These are phyloP conservation scores for Speoplatyrhinus poulsoni DNA, from an alignment of 2,113 vertebrate species.

Conservation along the genomic window DNA sequence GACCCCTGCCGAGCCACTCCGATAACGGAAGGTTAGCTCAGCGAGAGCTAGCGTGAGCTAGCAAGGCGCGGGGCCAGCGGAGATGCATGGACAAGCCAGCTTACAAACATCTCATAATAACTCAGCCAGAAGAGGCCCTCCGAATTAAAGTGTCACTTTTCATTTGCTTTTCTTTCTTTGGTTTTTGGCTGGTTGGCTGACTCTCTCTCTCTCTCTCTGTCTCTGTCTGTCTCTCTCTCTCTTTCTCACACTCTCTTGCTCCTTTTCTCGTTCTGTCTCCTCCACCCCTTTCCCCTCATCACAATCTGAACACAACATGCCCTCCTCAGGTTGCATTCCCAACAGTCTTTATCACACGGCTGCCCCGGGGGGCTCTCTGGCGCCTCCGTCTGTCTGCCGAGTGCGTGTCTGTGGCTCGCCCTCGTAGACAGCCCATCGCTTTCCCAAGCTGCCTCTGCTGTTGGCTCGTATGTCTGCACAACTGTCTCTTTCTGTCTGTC, in stretches of 20 bases:
- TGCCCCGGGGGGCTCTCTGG: constrained; percentile 64
- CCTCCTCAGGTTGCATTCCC: constrained; percentile 59
- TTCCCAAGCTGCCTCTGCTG: constrained; percentile 46
- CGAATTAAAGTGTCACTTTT: constrained; percentile 83
- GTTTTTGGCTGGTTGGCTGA: constrained; percentile 64
- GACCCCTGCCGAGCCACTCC: constrained; percentile 64
- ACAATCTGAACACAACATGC: constrained; percentile 62
- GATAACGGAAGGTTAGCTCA: constrained; percentile 71
- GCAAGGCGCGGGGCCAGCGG: constrained; percentile 66
- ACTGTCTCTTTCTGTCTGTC: neutral
- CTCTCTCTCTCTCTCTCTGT: constrained; percentile 25
- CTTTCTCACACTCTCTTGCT: constrained; percentile 38
- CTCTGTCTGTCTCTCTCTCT: constrained; percentile 19
- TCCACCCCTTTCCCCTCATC: constrained; percentile 36
- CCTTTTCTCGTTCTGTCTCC: constrained; percentile 31
- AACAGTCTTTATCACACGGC: constrained; percentile 69
- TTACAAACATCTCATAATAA: constrained; percentile 82
- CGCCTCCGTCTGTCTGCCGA: constrained; percentile 66
- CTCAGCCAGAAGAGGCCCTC: constrained; percentile 76
- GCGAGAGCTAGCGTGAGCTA: constrained; percentile 63
- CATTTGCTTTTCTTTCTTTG: constrained; percentile 78
- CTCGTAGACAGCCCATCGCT: constrained; percentile 47
- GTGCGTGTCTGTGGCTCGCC: constrained; percentile 57
- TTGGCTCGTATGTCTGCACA: neutral
- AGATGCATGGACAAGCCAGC: constrained; percentile 75